Evolutionary conservation across 2,113 vertebrate species (phyloP).

Genomic region (Hydrochoerus hydrochaeris): DNA sequence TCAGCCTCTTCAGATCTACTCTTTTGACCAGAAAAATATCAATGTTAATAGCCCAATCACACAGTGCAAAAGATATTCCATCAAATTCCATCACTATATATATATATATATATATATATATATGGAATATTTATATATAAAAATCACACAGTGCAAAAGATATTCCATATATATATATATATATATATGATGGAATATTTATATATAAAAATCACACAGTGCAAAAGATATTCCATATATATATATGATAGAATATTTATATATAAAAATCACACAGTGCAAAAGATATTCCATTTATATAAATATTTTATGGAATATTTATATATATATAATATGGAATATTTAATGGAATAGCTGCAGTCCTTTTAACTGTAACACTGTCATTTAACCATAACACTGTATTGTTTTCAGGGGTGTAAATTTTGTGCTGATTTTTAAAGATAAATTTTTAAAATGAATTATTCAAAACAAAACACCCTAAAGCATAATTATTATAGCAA

Average conservation of each 20-base stretch:
- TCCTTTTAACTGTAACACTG: constrained; percentile 39
- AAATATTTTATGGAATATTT: too few species aligned
- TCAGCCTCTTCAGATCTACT: constrained; percentile 9
- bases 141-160: too few species aligned
- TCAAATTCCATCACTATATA: too few species aligned
- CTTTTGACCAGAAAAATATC: constrained; percentile 22
- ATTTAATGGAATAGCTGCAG: constrained; percentile 18
- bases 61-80: not conserved
- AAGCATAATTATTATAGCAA: not conserved
- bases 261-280: too few species aligned
- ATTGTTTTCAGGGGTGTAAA: constrained; percentile 6
- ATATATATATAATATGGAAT: not conserved
- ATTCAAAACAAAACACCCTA: constrained; percentile 31
- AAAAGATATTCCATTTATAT: too few species aligned
- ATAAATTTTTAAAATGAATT: not conserved
- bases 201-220: not conserved
- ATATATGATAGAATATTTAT: too few species aligned
- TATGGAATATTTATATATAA: too few species aligned
- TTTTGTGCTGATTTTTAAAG: constrained; percentile 23
- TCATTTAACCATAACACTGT: too few species aligned
- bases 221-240: too few species aligned
- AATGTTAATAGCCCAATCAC: constrained; percentile 43
- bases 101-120: not conserved
- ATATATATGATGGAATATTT: not conserved
- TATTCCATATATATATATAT: not conserved